A percentile compares a stretch with the other conserved stretches of the same genome.
phyloP scores from a whole-genome alignment of 92 coral and sea anemone genomes.

The Paramuricea clavata region DNA sequence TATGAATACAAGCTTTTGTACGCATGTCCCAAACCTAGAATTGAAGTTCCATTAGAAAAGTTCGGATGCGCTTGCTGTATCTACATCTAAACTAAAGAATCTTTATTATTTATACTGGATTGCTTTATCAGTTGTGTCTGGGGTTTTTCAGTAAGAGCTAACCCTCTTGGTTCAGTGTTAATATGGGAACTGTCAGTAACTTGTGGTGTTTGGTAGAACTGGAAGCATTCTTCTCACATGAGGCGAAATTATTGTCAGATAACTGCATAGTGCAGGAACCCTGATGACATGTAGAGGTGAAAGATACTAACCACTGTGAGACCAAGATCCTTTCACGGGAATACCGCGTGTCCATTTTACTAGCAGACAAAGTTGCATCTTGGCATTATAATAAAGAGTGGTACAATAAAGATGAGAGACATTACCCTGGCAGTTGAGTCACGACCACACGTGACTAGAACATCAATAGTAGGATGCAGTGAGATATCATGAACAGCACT shows the following conservation, averaged over 20 bases:
- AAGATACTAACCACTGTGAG: too few relatives aligned
- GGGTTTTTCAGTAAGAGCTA: too few relatives aligned
- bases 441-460: constrained; percentile 91
- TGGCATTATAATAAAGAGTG: not conserved
- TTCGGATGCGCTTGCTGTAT: not conserved
- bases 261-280: too few relatives aligned
- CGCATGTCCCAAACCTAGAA: constrained; percentile 98
- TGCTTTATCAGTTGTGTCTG: not conserved
- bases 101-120: not conserved
- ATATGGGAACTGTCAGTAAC: too few relatives aligned
- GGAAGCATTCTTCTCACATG: too few relatives aligned
- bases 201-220: too few relatives aligned
- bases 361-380: too few relatives aligned
- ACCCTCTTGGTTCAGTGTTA: too few relatives aligned
- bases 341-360: too few relatives aligned
- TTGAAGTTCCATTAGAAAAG: not conserved
- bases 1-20: constrained; percentile 99
- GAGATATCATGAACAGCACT: constrained; percentile 94
- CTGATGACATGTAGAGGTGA: too few relatives aligned
- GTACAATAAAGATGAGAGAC: not conserved
- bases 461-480: constrained; percentile 97
- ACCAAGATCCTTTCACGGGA: too few relatives aligned
- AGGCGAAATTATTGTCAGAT: too few relatives aligned
- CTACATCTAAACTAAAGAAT: not conserved
- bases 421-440: constrained; percentile 98